Evolutionary conservation across 1,140 invertebrate genomes (phyloP), one percentile per base, ranked within the genome.

Genomic region (Atta texana): DNA sequence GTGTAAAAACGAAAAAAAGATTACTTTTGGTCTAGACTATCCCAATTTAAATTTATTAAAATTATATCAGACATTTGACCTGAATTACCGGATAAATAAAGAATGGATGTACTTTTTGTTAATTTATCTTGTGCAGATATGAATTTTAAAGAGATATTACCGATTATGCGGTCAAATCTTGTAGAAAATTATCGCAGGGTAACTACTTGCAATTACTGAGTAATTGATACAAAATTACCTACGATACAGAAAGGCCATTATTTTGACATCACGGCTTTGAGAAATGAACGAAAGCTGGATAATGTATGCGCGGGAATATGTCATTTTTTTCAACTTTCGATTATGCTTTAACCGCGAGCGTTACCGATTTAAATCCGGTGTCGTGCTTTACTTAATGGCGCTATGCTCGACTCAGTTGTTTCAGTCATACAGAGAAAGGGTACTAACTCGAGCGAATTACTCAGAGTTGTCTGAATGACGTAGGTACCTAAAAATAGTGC

Each of bases 401-500:
- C 59, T 49, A 55, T 21, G 59, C 66, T 71, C 85, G 78, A 90
- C 89, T 89, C 88, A 78, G 85, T 90, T 85, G 85, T 51, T 87
- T 69, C 44, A 34, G 51, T 69, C 59, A 51, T 44, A 55, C 31
- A 68, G 63, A 51, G 34, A 16, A 24, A 84, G 39, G 59, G 78
- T 85, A 69, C 57, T 86, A 49, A 80, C 74, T 86, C 86, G 57
- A 74, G 68, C 66, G 57, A 77, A 69, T 57, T n/a, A 72, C 44
- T 90, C 55, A 80, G 80, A 81, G 72, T 84, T 75, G 55, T 28
- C 53, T 55, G 69, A 87, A 66, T 90, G 88, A 90, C 89, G 81
- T 68, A 24, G 81, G 12, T 63, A 14, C 68, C 89, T 80, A 76
- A 90, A 90, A 90, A 90, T 90, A 90, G 89, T 77, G 44, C 3